These are phyloP conservation scores for Aphrocallistes beatrix DNA, from an alignment of 37 sponge, comb jelly and placozoan genomes.

Conservation along the genomic window DNA sequence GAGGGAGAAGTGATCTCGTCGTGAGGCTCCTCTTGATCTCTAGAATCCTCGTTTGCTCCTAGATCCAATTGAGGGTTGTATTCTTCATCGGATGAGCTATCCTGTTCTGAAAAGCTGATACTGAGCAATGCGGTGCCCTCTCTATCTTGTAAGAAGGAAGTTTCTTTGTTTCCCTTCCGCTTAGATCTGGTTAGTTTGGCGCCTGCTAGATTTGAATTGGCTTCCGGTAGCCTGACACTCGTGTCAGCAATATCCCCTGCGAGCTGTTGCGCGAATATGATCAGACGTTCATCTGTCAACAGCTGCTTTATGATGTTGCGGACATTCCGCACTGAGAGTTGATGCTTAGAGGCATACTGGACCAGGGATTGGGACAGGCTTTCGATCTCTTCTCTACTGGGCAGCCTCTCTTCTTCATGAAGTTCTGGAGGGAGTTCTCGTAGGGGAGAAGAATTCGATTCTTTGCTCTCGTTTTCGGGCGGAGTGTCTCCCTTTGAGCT, in stretches of 20 bases:
- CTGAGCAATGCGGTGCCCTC: not conserved
- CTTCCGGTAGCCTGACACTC: not conserved
- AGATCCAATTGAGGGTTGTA: not conserved
- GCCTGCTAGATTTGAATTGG: not conserved
- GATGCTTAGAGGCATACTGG: not conserved
- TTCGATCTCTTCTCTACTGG: not conserved
- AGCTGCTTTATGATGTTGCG: not conserved
- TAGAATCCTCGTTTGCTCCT: not conserved
- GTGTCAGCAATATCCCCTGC: not conserved
- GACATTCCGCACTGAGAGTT: not conserved
- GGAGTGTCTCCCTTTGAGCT: no score
- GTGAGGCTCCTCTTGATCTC: not conserved
- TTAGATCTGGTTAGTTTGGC: not conserved
- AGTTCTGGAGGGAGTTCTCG: no score
- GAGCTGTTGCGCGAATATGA: not conserved
- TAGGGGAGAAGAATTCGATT: no score
- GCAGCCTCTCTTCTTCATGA: not conserved
- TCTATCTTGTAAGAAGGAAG: not conserved
- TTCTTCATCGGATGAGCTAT: not conserved
- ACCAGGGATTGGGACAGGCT: not conserved
- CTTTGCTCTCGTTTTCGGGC: no score
- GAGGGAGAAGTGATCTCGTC: not conserved
- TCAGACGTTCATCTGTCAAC: not conserved
- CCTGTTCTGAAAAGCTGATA: not conserved
- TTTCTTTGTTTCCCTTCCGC: not conserved